Conservation (phyloP, 2,797 vertebrate species). For the Eulemur albifrons region DNA sequence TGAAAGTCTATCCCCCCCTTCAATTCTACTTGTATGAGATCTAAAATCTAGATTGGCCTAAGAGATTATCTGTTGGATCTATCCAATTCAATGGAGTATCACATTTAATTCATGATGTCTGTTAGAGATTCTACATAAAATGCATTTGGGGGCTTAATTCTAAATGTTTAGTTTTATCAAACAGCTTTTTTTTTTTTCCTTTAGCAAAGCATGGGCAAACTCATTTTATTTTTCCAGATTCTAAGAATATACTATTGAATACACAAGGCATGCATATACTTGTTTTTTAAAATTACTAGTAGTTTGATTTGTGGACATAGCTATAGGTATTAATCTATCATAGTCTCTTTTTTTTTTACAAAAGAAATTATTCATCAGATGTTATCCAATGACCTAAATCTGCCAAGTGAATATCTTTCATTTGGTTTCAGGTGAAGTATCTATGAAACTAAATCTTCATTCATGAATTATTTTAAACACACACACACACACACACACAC, state of each 20-base stretch:
- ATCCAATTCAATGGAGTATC: not conserved
- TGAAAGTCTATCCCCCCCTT: not conserved
- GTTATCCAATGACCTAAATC: slow-evolving; percentile 5
- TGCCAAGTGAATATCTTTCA: not conserved
- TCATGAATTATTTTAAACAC: not conserved
- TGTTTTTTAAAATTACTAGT: not conserved
- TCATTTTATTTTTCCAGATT: not conserved
- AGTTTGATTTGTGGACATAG: not conserved
- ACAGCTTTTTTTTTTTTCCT: not conserved
- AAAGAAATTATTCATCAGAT: not conserved
- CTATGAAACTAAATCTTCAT: not conserved
- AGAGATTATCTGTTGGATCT: not conserved
- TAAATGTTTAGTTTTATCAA: slow-evolving; percentile 26
- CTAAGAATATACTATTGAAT: slow-evolving; percentile 5
- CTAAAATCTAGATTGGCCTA: not conserved
- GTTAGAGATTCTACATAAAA: not conserved
- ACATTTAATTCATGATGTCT: not conserved
- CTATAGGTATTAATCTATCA: slow-evolving; percentile 14
- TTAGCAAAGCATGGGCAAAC: not conserved
- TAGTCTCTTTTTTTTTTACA: not conserved
- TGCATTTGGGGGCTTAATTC: not conserved
- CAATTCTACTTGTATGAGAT: not conserved
- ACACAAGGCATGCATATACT: not conserved
- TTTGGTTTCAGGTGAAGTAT: slow-evolving; percentile 7
- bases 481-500: no score